Conservation (phyloP, 2,888 invertebrate genomes). For the Neoitamus cyanurus region DNA sequence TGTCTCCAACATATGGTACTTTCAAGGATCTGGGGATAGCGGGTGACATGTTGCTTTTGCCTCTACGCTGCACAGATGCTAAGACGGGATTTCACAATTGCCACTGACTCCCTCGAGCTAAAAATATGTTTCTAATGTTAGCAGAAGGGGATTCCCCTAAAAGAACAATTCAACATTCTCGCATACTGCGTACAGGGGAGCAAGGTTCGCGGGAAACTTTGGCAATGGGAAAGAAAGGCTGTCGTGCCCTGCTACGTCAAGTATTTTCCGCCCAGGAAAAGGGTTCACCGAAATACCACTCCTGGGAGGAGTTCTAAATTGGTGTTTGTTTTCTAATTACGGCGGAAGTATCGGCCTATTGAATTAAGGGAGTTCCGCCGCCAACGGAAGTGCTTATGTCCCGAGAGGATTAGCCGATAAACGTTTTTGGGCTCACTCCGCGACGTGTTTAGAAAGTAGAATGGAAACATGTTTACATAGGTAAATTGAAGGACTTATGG, state of each 20-base stretch:
- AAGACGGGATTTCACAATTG: background rate
- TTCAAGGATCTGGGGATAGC: background rate
- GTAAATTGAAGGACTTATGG: no score
- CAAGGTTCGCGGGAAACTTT: background rate
- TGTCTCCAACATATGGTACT: background rate
- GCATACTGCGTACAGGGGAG: background rate
- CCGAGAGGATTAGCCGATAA: background rate
- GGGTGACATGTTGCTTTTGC: background rate
- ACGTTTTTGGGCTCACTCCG: background rate
- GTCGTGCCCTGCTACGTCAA: background rate
- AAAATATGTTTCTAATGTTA: slow-evolving; percentile 1
- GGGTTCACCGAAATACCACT: background rate
- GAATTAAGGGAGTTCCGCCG: background rate
- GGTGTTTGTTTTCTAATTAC: slow-evolving; percentile 1
- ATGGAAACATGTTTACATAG: no score
- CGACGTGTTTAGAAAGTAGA: no score
- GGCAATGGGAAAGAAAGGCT: background rate
- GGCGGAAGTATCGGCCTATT: background rate
- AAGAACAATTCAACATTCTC: background rate
- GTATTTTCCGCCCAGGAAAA: background rate
- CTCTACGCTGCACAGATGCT: background rate
- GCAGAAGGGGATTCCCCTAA: background rate
- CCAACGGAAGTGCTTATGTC: background rate
- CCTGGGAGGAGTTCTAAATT: background rate
- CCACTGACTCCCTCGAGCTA: background rate